phyloP scores from a whole-genome alignment of 1,140 invertebrate genomes.

The Camponotus floridanus region DNA sequence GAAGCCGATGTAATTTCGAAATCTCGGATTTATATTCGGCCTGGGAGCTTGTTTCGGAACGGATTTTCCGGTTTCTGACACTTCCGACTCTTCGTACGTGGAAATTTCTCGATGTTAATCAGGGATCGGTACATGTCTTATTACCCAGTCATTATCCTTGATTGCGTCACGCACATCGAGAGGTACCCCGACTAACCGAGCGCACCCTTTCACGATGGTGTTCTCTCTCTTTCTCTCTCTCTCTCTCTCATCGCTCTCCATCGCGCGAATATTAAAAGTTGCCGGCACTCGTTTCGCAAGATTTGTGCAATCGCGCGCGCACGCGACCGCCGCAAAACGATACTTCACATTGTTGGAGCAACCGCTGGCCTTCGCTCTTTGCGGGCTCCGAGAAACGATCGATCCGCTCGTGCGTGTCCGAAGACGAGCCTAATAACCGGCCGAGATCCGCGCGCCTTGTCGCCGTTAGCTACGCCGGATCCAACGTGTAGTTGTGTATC shows the following conservation, averaged over 20 bases:
- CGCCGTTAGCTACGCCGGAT: constrained; percentile 40
- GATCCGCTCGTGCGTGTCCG: constrained; percentile 62
- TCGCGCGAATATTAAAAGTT: constrained; percentile 41
- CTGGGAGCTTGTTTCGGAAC: background rate
- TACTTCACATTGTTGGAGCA: constrained; percentile 45
- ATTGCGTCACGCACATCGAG: constrained; percentile 48
- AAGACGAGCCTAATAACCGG: constrained; percentile 55
- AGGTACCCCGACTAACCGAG: constrained; percentile 24
- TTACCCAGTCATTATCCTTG: constrained; percentile 41
- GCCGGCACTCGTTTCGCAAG: constrained; percentile 51
- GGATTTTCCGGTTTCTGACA: constrained; percentile 4
- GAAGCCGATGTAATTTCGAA: background rate
- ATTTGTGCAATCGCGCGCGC: constrained; percentile 39
- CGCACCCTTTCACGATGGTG: constrained; percentile 41
- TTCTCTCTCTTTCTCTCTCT: constrained; percentile 39
- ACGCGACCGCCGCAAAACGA: constrained; percentile 22
- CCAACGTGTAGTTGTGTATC: constrained; percentile 22
- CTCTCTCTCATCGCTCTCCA: constrained; percentile 29
- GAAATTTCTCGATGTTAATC: constrained; percentile 25
- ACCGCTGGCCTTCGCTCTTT: constrained; percentile 29
- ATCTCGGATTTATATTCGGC: background rate
- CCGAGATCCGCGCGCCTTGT: constrained; percentile 37
- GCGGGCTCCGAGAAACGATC: constrained; percentile 41
- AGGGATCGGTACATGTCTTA: constrained; percentile 14
- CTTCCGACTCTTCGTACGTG: constrained; percentile 30